Evolutionary conservation across 2,888 invertebrate genomes (phyloP).

Genomic region (Ectropis crepuscularia): DNA sequence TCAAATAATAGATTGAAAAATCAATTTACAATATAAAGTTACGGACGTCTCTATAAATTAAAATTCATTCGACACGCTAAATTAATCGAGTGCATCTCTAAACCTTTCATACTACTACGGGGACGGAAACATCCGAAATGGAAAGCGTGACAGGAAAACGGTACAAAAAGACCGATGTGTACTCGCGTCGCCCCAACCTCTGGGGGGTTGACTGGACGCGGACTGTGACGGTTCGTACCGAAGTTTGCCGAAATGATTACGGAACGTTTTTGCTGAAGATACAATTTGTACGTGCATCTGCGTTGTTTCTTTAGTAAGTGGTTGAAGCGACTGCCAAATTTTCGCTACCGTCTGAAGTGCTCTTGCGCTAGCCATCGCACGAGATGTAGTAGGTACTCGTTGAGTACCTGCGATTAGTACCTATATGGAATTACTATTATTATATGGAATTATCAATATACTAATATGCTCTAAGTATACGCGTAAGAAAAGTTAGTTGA

Average conservation of each 20-base stretch:
- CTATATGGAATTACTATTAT: too few species aligned
- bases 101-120: slow-evolving; percentile 42
- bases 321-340: neutral
- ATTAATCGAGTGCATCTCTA: slow-evolving; percentile 27
- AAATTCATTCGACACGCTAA: slow-evolving; percentile 14
- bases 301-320: slow-evolving; percentile 24
- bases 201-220: slow-evolving; percentile 53
- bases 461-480: too few species aligned
- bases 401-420: too few species aligned
- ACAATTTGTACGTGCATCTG: slow-evolving; percentile 27
- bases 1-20: neutral
- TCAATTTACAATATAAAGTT: neutral
- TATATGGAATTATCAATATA: too few species aligned
- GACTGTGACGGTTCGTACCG: slow-evolving; percentile 41
- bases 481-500: too few species aligned
- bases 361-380: too few species aligned
- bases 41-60: neutral
- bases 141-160: slow-evolving; percentile 73
- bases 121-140: slow-evolving; percentile 65
- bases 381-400: too few species aligned
- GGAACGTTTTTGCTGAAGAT: slow-evolving; percentile 33
- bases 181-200: slow-evolving; percentile 63
- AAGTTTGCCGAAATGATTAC: slow-evolving; percentile 36
- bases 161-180: slow-evolving; percentile 67
- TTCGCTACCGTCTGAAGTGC: too few species aligned